Base-by-base conservation (phyloP, 2,113 vertebrate species). In the Trematocara variabile region DNA sequence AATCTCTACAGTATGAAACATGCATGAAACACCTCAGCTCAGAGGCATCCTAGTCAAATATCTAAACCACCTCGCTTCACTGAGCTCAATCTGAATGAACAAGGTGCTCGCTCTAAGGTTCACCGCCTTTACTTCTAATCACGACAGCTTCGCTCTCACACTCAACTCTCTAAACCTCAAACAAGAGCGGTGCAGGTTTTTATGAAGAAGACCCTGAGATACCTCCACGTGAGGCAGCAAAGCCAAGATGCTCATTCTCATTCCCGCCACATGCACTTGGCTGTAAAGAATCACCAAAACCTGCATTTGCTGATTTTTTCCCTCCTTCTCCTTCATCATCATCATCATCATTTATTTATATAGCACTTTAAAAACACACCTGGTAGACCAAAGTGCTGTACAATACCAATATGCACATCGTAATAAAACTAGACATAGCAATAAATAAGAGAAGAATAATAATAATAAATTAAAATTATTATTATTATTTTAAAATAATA, bases 141-240 rank as follows among this genome's bases (percentile, higher is more conserved):
- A 37, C 33, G 18, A 37, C 58, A 11, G 63, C 20, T 44, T 70
- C 37, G 5, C 37, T 41, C 30, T 33, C 55, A 58, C 28, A 5
- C 14, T 60, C 56, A 60, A 9, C 14, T 33, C 18, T 39, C 12
- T 44, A 25, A 41, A 9, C 63, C 1, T 41, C 37, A 41, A 6
- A 37, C 3, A 28, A 22, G 37, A 5, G n/a, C 1, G 10, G 33
- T 13, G 60, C 60, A 20, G 33, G 18, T 10, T 39, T 34, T 65
- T 65, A 20, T 20, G 60, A 65, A 65, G 34, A 8, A 22, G 63
- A 68, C 37, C 1, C 63, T 1, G n/a, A 22, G 37, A 14, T 41
- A 0, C n/a, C 37, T 25, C 3, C 34, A 25, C 3, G 0, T 68
- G 37, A 39, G 6, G 0, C 54, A 8, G 0, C 54, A 14, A 20